A percentile compares a stretch with the other conserved stretches of the same genome.
Evolutionary conservation across 2,113 vertebrate species (phyloP).

Genomic region (Apodemus speciosus): DNA sequence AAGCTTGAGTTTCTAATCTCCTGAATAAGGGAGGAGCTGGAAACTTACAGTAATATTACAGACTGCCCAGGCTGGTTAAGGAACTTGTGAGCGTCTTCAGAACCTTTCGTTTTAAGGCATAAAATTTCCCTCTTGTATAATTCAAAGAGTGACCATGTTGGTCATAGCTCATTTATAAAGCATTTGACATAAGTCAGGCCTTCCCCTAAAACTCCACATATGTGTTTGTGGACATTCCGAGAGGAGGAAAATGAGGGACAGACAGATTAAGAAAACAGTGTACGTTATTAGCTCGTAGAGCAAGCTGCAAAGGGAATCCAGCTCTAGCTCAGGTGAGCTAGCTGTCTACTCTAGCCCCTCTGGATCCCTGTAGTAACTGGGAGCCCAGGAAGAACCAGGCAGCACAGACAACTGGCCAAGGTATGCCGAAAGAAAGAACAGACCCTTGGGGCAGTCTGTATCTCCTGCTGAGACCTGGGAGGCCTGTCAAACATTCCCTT

Average conservation of each 20-base stretch:
- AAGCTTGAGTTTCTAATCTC: background rate
- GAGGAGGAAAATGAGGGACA: background rate
- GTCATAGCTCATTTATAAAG: background rate
- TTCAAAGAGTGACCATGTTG: background rate
- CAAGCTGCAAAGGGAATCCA: background rate
- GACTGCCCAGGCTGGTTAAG: background rate
- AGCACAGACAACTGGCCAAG: background rate
- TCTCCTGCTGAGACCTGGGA: background rate
- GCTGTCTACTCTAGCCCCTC: background rate
- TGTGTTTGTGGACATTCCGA: background rate
- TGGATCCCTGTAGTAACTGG: rapidly evolving
- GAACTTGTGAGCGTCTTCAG: conserved; percentile 11
- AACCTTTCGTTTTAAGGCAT: background rate
- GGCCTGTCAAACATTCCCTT: background rate
- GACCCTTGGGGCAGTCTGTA: background rate
- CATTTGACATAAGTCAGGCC: background rate
- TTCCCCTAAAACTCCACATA: background rate
- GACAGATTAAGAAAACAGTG: background rate
- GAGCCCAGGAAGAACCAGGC: background rate
- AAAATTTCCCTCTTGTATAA: background rate
- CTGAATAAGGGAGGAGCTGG: background rate
- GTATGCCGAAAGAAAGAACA: background rate
- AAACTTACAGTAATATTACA: background rate
- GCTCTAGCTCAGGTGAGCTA: rapidly evolving
- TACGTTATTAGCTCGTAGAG: background rate